Percentiles rank a stretch among this genome's conserved stretches.
Conservation (phyloP, 2,888 invertebrate species). For the Venustoraphidia nigricollis region DNA sequence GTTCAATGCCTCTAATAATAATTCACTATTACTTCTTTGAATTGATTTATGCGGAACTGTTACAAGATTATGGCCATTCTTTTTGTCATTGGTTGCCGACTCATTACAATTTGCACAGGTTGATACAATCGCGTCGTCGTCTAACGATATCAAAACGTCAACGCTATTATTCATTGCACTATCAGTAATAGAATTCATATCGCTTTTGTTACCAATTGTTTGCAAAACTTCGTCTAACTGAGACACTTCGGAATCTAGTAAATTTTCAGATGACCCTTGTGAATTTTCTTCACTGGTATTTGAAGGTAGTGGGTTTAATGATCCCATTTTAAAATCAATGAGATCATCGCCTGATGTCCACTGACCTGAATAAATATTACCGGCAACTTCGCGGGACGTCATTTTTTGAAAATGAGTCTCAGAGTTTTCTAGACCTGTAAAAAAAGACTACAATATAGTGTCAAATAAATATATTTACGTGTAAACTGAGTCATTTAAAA, state of each 20-base stretch:
- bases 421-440: too few species aligned
- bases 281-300: too few species aligned
- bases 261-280: conserved; percentile 14
- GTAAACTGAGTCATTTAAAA: too few species aligned
- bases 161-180: conserved; percentile 12
- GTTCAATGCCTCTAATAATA: conserved; percentile 2
- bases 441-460: too few species aligned
- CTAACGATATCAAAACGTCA: conserved; percentile 24
- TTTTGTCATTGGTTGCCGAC: not conserved
- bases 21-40: conserved; percentile 3
- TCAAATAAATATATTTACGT: too few species aligned
- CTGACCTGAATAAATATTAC: too few species aligned
- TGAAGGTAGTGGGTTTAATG: too few species aligned
- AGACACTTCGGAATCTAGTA: conserved; percentile 24
- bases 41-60: not conserved
- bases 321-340: too few species aligned
- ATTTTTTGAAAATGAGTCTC: too few species aligned
- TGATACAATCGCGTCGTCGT: conserved; percentile 14
- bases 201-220: conserved; percentile 13
- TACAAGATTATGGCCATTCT: not conserved
- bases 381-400: too few species aligned
- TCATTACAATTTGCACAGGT: not conserved
- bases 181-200: conserved; percentile 2
- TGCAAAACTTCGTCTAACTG: conserved; percentile 23
- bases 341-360: too few species aligned